Conservation (phyloP, 2,113 vertebrate species). For the Ochotona princeps region DNA sequence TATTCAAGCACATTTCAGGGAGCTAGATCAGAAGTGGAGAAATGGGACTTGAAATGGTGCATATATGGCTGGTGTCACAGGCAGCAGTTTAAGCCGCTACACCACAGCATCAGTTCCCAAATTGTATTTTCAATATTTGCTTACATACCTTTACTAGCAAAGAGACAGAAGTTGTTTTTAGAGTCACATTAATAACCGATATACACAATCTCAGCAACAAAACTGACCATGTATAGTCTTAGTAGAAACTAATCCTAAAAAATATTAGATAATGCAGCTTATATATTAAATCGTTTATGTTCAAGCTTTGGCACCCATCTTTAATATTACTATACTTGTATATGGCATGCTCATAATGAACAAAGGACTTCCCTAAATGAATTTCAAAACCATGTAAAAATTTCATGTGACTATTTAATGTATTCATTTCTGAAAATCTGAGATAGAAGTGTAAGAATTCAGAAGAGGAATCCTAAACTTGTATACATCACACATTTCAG, state of each 20-base stretch:
- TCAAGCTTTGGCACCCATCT: conserved; percentile 40
- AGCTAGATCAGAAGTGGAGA: too few species aligned
- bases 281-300: conserved; percentile 28
- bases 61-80: too few species aligned
- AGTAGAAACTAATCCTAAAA: conserved; percentile 61
- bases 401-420: neutral
- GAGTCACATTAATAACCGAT: conserved; percentile 18
- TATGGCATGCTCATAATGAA: neutral
- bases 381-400: conserved; percentile 24
- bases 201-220: conserved; percentile 48
- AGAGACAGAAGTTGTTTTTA: conserved; percentile 12
- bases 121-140: conserved; percentile 36
- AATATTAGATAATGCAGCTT: conserved; percentile 11
- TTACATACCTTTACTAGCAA: neutral
- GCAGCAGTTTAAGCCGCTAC: too few species aligned
- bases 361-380: conserved; percentile 35
- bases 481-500: neutral
- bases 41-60: too few species aligned
- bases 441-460: neutral
- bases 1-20: too few species aligned
- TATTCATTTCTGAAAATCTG: conserved; percentile 27
- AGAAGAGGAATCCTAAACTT: conserved; percentile 1
- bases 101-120: too few species aligned
- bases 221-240: neutral
- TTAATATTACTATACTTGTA: conserved; percentile 29